Conservation (phyloP, 2,797 vertebrate genomes). For the Chiloscyllium punctatum region DNA sequence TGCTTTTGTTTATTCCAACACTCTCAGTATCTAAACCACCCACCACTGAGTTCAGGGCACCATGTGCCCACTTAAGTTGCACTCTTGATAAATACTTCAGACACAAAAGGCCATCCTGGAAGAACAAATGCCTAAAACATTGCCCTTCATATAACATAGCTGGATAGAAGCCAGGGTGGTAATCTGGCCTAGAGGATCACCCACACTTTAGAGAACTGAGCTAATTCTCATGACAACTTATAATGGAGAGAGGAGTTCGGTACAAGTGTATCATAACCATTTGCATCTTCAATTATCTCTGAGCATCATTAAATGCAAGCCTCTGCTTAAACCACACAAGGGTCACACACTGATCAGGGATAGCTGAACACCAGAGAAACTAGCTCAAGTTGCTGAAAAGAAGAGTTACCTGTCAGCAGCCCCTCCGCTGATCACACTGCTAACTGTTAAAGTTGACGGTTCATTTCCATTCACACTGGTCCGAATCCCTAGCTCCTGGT, state of each 20-base stretch:
- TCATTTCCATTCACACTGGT: slow-evolving; percentile 49
- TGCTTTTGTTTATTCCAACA: no score
- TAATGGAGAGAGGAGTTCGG: background rate
- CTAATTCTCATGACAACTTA: background rate
- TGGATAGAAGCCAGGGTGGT: background rate
- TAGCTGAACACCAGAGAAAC: background rate
- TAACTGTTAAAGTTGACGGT: slow-evolving; percentile 46
- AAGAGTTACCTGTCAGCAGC: slow-evolving; percentile 56
- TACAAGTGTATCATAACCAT: background rate
- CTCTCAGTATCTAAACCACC: no score
- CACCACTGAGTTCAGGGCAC: background rate
- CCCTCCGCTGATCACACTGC: slow-evolving; percentile 44
- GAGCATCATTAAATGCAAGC: background rate
- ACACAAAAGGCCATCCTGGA: background rate
- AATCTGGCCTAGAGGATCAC: background rate
- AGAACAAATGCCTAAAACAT: background rate
- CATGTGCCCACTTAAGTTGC: background rate
- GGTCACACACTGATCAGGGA: background rate
- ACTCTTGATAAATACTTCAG: background rate
- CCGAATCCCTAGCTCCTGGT: slow-evolving; percentile 52
- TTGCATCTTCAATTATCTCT: background rate
- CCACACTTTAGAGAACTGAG: background rate
- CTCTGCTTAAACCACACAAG: background rate
- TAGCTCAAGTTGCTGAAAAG: background rate
- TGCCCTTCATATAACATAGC: background rate